Conservation (phyloP, 2,888 invertebrate genomes). For the Deroplatys truncata region DNA sequence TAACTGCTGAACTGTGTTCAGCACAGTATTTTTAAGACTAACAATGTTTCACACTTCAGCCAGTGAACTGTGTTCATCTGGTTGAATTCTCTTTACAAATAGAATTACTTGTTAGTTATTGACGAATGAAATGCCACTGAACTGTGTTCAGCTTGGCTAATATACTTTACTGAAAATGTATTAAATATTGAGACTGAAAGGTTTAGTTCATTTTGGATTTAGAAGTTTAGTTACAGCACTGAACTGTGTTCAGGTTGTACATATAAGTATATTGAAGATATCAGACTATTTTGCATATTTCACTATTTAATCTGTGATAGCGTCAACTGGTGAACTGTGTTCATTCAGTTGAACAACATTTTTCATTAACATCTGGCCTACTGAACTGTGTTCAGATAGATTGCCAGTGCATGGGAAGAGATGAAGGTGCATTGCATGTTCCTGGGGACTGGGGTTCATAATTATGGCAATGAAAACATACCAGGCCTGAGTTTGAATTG, state of each 20-base stretch:
- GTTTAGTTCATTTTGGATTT: not conserved
- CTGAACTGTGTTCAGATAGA: too few species aligned
- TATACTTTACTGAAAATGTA: not conserved
- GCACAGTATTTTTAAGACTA: not conserved
- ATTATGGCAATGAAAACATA: not conserved
- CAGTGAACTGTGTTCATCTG: not conserved
- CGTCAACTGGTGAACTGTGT: not conserved
- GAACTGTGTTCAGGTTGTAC: not conserved
- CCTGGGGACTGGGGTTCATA: not conserved
- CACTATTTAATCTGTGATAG: not conserved
- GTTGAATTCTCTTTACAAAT: not conserved
- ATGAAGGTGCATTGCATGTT: not conserved
- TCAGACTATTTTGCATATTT: not conserved
- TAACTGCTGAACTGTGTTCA: not conserved
- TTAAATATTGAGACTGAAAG: not conserved
- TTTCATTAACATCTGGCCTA: not conserved
- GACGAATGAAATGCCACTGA: not conserved
- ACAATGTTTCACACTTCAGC: not conserved
- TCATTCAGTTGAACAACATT: not conserved
- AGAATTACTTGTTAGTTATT: too few species aligned
- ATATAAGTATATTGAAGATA: not conserved
- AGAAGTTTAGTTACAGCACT: not conserved
- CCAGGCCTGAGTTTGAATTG: not conserved
- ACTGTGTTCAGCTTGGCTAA: not conserved
- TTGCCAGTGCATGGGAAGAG: too few species aligned